Evolutionary conservation across 2,797 vertebrate species (phyloP), one percentile per base, ranked within the genome.

Genomic region (Lepus townsendii): DNA sequence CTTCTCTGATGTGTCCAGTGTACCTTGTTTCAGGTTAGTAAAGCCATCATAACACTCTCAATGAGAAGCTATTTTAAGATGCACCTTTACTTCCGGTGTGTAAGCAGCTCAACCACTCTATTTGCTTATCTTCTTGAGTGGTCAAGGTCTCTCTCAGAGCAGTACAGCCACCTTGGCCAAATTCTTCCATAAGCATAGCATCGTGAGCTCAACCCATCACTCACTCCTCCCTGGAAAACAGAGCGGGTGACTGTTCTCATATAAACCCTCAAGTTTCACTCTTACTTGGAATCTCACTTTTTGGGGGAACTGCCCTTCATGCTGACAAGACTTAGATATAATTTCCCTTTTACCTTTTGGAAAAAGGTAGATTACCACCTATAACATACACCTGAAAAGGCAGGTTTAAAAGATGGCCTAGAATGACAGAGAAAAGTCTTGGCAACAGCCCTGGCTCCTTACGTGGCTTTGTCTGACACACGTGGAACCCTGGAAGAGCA

Each of bases 41-140:
- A 97, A 97, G 94, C 93, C 97, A 96, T 97, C 97, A 97, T 17
- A 88, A 80, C 76, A 92, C 95, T 96, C 97, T 93, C 96, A 97
- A 97, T 97, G 98, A 96, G 97, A 95, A 95, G 96, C 85, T 96
- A 94, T 97, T 97, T 96, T 94, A 97, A 95, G 98, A 96, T 71
- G 79, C 47, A 95, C 89, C 96, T 93, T 95, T 75, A 95, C 96
- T 96, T 97, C 94, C 7, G 97, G 94, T 95, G 97, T 93, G 88
- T 83, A 94, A 94, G 93, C 97, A 94, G 96, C 86, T 95, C 94
- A 98, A 98, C 97, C 97, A 97, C 96, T 97, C 90, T 95, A 94
- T 97, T 97, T 98, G 82, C 96, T 98, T 98, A 96, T 96, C 95
- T 84, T 97, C 97, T 85, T 83, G 93, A 97, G 89, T 93, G 86